These are phyloP conservation scores for Forpus xanthops DNA, from an alignment of 2,797 vertebrate genomes.

Conservation along the genomic window DNA sequence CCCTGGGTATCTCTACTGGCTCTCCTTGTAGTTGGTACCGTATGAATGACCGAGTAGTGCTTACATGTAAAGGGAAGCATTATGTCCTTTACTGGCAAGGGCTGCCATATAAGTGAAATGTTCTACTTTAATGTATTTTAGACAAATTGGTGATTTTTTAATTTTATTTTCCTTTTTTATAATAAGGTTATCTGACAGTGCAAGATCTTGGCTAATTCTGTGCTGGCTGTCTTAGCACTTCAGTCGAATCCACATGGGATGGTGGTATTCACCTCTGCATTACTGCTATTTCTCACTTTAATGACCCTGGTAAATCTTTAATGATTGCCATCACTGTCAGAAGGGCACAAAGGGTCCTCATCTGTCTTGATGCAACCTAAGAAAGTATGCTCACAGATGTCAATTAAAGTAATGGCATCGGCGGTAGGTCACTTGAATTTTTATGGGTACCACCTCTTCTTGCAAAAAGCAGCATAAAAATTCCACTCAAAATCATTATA, in stretches of 20 bases:
- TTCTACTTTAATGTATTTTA: not conserved
- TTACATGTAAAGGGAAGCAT: not conserved
- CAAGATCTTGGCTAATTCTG: not conserved
- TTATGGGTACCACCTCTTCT: not conserved
- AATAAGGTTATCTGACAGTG: not conserved
- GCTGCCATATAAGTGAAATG: not conserved
- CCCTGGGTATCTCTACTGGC: fast-evolving
- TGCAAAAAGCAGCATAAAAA: not conserved
- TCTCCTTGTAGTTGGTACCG: fast-evolving
- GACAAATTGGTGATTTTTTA: not conserved
- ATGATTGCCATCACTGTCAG: conserved; percentile 56
- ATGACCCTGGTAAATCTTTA: conserved; percentile 62
- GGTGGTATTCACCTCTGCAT: conserved; percentile 30
- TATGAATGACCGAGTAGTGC: not conserved
- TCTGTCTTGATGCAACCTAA: conserved; percentile 32
- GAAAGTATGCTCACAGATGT: conserved; percentile 31
- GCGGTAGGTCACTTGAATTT: conserved; percentile 36
- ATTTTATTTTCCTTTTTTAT: not conserved
- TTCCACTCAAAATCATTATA: not conserved
- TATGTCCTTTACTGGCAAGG: not conserved
- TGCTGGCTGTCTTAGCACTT: not conserved
- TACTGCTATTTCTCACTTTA: conserved; percentile 68
- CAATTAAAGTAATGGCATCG: conserved; percentile 57
- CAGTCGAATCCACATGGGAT: conserved; percentile 7
- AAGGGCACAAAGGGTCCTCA: conserved; percentile 33